Conservation (phyloP, 1,140 invertebrate species). For the Brachionus sp. region DNA sequence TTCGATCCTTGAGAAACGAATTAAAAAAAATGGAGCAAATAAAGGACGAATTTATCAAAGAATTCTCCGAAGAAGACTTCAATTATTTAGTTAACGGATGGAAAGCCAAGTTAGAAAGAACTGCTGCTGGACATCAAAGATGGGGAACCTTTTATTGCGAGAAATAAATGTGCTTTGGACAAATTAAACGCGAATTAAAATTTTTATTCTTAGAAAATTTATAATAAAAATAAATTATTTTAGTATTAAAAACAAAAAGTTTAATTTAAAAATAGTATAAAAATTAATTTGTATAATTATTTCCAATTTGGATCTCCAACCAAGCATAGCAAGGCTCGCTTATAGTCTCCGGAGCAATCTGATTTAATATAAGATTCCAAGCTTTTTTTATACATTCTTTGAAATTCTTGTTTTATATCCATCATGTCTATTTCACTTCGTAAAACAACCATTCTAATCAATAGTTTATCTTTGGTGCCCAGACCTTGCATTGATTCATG, state of each 20-base stretch:
- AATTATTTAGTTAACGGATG: constrained; percentile 62
- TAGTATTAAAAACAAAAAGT: background rate
- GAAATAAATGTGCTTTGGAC: constrained; percentile 8
- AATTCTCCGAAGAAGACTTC: constrained; percentile 60
- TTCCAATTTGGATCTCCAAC: constrained; percentile 43
- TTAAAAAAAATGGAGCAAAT: constrained; percentile 55
- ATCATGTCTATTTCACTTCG: constrained; percentile 48
- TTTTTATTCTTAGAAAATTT: constrained; percentile 17
- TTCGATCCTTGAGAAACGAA: constrained; percentile 60
- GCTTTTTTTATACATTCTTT: constrained; percentile 10
- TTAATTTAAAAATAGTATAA: background rate
- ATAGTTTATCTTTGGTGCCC: constrained; percentile 25
- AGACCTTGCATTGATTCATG: constrained; percentile 36
- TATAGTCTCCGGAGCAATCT: constrained; percentile 39
- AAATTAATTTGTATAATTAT: background rate
- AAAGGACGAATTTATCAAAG: constrained; percentile 58
- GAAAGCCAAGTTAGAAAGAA: constrained; percentile 62
- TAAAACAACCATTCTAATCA: constrained; percentile 15
- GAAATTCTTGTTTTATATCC: constrained; percentile 43
- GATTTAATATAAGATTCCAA: constrained; percentile 38
- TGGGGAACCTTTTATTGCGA: constrained; percentile 61
- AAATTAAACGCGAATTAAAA: background rate
- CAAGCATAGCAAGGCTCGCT: constrained; percentile 26
- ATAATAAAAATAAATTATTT: constrained; percentile 7
- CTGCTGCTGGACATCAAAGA: constrained; percentile 60